Percentiles rank a stretch among this genome's conserved stretches.
Conservation (phyloP, 2,888 invertebrate species). For the Heliconius sara region DNA sequence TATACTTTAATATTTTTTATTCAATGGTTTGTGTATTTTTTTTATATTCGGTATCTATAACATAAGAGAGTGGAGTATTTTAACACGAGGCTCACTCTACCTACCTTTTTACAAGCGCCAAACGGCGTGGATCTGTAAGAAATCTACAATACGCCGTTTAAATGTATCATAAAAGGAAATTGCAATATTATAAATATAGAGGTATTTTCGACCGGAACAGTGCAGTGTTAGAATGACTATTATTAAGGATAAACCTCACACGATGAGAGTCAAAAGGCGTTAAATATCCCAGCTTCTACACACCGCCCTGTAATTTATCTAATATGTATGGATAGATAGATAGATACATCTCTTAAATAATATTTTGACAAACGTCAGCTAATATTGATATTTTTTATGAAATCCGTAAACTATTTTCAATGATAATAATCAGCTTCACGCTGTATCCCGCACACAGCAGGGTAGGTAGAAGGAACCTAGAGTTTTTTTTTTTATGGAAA, state of each 20-base stretch:
- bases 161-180: background rate
- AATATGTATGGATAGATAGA: constrained; percentile 48
- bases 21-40: too few species aligned
- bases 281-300: constrained; percentile 64
- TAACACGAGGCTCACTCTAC: too few species aligned
- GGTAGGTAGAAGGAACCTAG: too few species aligned
- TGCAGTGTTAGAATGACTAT: constrained; percentile 30
- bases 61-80: too few species aligned
- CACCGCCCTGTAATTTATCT: constrained; percentile 76
- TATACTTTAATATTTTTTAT: too few species aligned
- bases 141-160: background rate
- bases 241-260: constrained; percentile 58
- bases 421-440: too few species aligned
- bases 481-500: too few species aligned
- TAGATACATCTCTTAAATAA: constrained; percentile 16
- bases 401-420: background rate
- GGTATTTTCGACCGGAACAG: constrained; percentile 39
- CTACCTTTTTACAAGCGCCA: too few species aligned
- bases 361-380: constrained; percentile 10
- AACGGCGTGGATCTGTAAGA: too few species aligned
- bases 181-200: background rate
- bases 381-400: background rate
- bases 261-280: constrained; percentile 56
- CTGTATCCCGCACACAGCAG: too few species aligned
- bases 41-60: too few species aligned